Conservation (phyloP, 2,888 invertebrate species). For the Aphrophora alni region DNA sequence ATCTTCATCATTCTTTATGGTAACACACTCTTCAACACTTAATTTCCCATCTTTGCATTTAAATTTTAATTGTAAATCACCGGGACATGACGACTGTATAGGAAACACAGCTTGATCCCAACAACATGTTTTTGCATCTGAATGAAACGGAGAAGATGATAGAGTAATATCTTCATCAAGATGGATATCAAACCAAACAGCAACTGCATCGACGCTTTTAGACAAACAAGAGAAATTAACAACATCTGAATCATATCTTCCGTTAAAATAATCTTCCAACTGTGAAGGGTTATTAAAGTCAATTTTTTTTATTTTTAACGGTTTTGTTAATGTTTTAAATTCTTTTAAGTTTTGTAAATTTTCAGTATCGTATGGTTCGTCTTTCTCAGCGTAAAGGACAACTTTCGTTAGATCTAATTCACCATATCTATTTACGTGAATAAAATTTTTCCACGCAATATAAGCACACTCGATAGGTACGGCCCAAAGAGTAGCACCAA, state of each 20-base stretch:
- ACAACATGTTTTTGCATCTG: constrained; percentile 57
- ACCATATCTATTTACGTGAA: constrained; percentile 42
- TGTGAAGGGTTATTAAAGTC: constrained; percentile 68
- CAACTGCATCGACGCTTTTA: constrained; percentile 63
- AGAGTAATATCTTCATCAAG: constrained; percentile 67
- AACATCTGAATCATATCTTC: constrained; percentile 52
- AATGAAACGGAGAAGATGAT: constrained; percentile 55
- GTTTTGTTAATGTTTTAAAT: constrained; percentile 65
- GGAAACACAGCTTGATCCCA: constrained; percentile 83
- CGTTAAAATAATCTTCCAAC: constrained; percentile 58
- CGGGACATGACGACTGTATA: constrained; percentile 58
- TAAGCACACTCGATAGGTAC: constrained; percentile 66
- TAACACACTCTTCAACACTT: constrained; percentile 45
- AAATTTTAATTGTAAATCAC: constrained; percentile 55
- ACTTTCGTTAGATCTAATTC: constrained; percentile 54
- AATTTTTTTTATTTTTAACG: constrained; percentile 63
- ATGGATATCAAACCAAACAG: constrained; percentile 76
- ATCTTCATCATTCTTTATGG: constrained; percentile 10
- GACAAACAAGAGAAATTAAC: constrained; percentile 57
- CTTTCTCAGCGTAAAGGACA: constrained; percentile 55
- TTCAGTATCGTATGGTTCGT: constrained; percentile 74
- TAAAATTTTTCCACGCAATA: constrained; percentile 55
- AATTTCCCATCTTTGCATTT: constrained; percentile 59
- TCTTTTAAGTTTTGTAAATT: constrained; percentile 64
- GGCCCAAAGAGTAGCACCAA: constrained; percentile 67